phyloP scores from a whole-genome alignment of 2,797 vertebrate species.

The Pangasius mekongensis region DNA sequence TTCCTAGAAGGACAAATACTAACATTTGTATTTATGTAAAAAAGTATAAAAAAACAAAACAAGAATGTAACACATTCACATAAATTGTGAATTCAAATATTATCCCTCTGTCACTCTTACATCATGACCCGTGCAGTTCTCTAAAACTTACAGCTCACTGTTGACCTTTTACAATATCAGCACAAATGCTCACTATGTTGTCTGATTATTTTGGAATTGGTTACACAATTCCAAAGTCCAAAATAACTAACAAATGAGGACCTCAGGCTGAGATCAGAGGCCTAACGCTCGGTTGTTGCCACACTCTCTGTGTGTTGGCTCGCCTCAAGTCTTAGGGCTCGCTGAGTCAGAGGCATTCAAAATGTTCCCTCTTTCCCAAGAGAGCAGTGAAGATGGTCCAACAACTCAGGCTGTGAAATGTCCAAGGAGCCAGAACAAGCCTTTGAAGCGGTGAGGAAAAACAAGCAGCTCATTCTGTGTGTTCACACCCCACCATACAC shows the following conservation, averaged over 20 bases:
- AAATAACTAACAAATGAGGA: conserved; percentile 30
- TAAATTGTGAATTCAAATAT: conserved; percentile 8
- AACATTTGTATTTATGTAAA: background rate
- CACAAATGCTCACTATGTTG: conserved; percentile 25
- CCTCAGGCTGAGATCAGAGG: conserved; percentile 49
- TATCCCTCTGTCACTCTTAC: conserved; percentile 21
- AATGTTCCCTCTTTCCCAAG: conserved; percentile 34
- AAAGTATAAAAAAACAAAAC: background rate
- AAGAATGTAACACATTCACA: background rate
- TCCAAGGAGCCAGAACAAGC: conserved; percentile 18
- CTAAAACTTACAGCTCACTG: conserved; percentile 22
- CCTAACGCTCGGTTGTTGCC: background rate
- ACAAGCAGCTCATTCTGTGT: conserved; percentile 30
- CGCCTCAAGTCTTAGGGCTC: conserved; percentile 7
- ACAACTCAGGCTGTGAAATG: conserved; percentile 6
- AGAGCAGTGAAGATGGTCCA: conserved; percentile 45
- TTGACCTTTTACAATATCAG: conserved; percentile 34
- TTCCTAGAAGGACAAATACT: background rate
- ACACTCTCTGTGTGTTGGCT: conserved; percentile 4
- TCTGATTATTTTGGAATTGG: conserved; percentile 42
- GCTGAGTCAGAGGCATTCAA: conserved; percentile 12
- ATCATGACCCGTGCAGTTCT: conserved; percentile 3
- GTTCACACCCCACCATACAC: conserved; percentile 29
- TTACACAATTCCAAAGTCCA: conserved; percentile 25
- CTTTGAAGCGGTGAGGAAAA: conserved; percentile 45